phyloP scores from a whole-genome alignment of 2,113 vertebrate genomes.

The Narcine bancroftii region DNA sequence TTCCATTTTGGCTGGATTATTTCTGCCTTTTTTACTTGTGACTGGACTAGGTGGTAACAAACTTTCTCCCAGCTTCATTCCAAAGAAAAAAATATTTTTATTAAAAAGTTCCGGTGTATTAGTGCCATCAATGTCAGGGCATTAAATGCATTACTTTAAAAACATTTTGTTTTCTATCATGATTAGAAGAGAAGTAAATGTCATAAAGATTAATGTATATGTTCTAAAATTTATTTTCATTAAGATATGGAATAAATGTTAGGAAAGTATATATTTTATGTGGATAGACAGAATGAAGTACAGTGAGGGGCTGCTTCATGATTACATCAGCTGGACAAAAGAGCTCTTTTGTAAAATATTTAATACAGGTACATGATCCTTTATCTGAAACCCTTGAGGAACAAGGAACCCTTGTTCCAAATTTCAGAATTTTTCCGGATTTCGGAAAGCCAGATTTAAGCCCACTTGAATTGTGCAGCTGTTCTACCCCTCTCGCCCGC shows the following conservation, averaged over 20 bases:
- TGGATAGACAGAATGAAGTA: background rate
- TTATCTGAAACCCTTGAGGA: too few relatives aligned
- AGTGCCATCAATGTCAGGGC: background rate
- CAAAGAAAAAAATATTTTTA: background rate
- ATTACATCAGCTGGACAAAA: background rate
- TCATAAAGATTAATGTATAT: background rate
- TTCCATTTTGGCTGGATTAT: too few relatives aligned
- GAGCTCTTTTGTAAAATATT: background rate
- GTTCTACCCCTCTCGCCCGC: too few relatives aligned
- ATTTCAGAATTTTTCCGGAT: too few relatives aligned
- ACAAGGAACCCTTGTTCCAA: too few relatives aligned
- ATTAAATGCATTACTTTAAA: background rate
- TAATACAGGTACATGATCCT: too few relatives aligned
- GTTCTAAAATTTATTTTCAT: background rate
- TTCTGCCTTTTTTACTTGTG: background rate
- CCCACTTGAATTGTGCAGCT: too few relatives aligned
- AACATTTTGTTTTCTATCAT: background rate
- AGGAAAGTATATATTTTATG: background rate
- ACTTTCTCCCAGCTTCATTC: background rate
- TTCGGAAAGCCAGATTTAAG: too few relatives aligned
- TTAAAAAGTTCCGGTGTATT: background rate
- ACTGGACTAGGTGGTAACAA: background rate
- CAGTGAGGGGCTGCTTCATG: background rate
- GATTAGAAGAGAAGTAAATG: background rate
- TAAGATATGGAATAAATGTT: too few relatives aligned